phyloP scores from a whole-genome alignment of 1,140 invertebrate genomes.

The Zophobas morio region DNA sequence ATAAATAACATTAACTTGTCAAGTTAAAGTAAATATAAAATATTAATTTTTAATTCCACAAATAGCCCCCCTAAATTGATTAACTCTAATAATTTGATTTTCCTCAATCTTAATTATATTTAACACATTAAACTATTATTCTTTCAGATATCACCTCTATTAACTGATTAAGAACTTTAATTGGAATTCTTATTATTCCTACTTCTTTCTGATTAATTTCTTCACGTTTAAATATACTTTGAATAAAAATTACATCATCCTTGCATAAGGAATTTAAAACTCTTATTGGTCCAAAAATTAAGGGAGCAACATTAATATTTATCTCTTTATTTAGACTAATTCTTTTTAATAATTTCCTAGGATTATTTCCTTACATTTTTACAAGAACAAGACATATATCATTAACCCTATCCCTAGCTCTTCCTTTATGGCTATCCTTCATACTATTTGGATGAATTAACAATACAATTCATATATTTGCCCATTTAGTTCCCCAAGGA shows the following conservation, averaged over 20 bases:
- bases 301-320: conserved; percentile 70
- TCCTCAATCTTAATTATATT: conserved; percentile 69
- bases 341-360: conserved; percentile 76
- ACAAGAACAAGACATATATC: conserved; percentile 74
- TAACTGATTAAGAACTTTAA: conserved; percentile 72
- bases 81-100: conserved; percentile 70
- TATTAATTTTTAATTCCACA: conserved; percentile 73
- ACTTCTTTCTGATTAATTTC: conserved; percentile 69
- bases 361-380: conserved; percentile 79
- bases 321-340: conserved; percentile 72
- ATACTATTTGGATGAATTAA: conserved; percentile 74
- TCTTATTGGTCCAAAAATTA: conserved; percentile 66
- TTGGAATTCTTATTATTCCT: conserved; percentile 69
- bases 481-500: conserved; percentile 74
- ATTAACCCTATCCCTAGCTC: conserved; percentile 70
- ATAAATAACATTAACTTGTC: conserved; percentile 72
- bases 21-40: conserved; percentile 72
- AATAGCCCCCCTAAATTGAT: conserved; percentile 71
- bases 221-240: conserved; percentile 67
- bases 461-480: conserved; percentile 71
- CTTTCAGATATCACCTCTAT: conserved; percentile 67
- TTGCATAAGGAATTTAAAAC: conserved; percentile 72
- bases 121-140: conserved; percentile 69
- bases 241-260: conserved; percentile 68
- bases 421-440: conserved; percentile 75